phyloP scores from a whole-genome alignment of 2,113 vertebrate species.

The Pelmatolapia mariae region DNA sequence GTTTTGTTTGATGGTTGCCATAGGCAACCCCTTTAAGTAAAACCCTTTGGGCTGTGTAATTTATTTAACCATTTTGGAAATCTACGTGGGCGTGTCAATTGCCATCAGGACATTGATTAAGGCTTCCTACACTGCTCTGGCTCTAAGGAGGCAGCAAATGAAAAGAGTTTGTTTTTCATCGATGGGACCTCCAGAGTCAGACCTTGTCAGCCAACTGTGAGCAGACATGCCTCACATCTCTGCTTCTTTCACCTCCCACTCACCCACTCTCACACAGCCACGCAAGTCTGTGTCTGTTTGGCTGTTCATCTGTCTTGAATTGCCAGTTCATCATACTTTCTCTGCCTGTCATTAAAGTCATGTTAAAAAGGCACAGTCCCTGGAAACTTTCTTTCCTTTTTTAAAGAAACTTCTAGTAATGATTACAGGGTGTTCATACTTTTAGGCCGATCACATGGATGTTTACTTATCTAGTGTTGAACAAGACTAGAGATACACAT shows the following conservation, averaged over 20 bases:
- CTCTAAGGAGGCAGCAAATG: slow-evolving; percentile 10
- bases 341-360: neutral
- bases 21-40: slow-evolving; percentile 9
- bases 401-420: neutral
- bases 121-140: slow-evolving; percentile 48
- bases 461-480: neutral
- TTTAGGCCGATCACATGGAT: neutral
- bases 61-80: slow-evolving; percentile 53
- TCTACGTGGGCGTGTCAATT: slow-evolving; percentile 51
- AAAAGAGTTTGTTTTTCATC: slow-evolving; percentile 42
- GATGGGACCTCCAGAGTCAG: slow-evolving; percentile 22
- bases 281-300: neutral
- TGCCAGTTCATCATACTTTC: neutral
- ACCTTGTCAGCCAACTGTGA: slow-evolving; percentile 20
- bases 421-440: neutral
- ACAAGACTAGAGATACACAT: neutral
- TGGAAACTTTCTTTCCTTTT: neutral
- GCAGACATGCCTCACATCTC: slow-evolving; percentile 17
- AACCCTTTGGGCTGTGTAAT: slow-evolving; percentile 42
- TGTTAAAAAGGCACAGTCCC: neutral
- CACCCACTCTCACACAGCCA: neutral
- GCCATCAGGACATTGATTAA: slow-evolving; percentile 59
- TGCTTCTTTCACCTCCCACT: neutral
- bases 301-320: neutral
- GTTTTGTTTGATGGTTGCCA: slow-evolving; percentile 49